phyloP scores from a whole-genome alignment of 2,797 vertebrate species.

The Tragopan temminckii region DNA sequence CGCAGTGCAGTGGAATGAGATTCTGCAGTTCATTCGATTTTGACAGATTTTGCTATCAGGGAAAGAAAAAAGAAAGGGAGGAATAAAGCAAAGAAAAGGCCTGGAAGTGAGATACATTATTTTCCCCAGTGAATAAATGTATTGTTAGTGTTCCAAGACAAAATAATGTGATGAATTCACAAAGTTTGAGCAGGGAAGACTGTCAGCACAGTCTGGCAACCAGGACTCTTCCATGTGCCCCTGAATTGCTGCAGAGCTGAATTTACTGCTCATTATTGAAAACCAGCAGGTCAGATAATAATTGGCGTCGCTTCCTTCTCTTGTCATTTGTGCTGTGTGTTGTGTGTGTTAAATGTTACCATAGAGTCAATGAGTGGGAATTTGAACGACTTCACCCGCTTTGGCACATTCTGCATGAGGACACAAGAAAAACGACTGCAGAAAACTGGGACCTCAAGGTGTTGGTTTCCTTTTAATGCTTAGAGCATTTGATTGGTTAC shows the following conservation, averaged over 20 bases:
- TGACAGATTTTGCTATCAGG: not conserved
- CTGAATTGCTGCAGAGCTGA: not conserved
- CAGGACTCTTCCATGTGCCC: not conserved
- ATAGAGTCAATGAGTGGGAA: not conserved
- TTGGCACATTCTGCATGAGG: not conserved
- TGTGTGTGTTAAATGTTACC: not conserved
- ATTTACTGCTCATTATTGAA: not conserved
- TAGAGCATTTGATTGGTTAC: not conserved
- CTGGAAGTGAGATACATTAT: not conserved
- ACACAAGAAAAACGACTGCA: not conserved
- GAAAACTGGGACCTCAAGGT: not conserved
- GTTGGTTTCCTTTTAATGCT: not conserved
- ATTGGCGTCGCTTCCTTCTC: not conserved
- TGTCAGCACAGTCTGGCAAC: not conserved
- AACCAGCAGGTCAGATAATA: not conserved
- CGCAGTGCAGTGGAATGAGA: not conserved
- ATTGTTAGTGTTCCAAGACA: not conserved
- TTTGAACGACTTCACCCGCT: not conserved
- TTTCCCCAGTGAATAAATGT: not conserved
- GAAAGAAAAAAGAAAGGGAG: not conserved
- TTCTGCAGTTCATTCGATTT: not conserved
- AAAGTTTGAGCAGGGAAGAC: not conserved
- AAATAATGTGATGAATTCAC: not conserved
- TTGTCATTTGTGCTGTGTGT: not conserved
- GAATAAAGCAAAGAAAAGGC: not conserved